Percentiles rank a stretch among this genome's conserved stretches.
phyloP scores from a whole-genome alignment of 2,797 vertebrate genomes.

The Macropus fuliginosus region DNA sequence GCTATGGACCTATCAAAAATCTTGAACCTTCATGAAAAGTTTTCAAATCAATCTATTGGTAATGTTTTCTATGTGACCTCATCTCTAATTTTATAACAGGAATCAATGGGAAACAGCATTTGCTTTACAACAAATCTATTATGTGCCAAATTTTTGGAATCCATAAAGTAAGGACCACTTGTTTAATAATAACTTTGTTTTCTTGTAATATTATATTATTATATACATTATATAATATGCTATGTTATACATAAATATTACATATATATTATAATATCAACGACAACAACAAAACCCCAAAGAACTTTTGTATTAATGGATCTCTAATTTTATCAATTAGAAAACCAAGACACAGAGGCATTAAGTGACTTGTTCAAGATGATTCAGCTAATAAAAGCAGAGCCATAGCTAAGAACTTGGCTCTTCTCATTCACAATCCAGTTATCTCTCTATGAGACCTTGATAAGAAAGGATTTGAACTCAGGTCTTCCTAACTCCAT shows the following conservation, averaged over 20 bases:
- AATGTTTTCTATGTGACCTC: too few species aligned
- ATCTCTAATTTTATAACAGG: too few species aligned
- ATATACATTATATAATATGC: too few species aligned
- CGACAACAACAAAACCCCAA: not conserved
- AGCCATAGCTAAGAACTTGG: conserved; percentile 7
- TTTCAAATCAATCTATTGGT: too few species aligned
- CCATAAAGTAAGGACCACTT: not conserved
- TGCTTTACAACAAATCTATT: too few species aligned
- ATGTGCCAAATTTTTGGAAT: not conserved
- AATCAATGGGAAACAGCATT: too few species aligned
- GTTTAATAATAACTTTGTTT: not conserved
- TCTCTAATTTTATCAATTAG: conserved; percentile 1
- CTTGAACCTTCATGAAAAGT: too few species aligned
- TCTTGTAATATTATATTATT: not conserved
- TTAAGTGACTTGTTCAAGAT: conserved; percentile 28
- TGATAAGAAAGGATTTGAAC: not conserved
- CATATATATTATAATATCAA: too few species aligned
- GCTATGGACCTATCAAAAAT: too few species aligned
- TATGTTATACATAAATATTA: too few species aligned
- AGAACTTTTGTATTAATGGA: not conserved
- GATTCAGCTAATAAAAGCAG: conserved; percentile 31
- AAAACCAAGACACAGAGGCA: conserved; percentile 11
- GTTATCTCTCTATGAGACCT: not conserved
- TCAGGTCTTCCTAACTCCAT: not conserved
- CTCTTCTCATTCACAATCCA: not conserved